Percentiles rank a stretch among this genome's conserved stretches.
phyloP scores from a whole-genome alignment of 2,113 vertebrate species.

The Dunckerocampus dactyliophorus region DNA sequence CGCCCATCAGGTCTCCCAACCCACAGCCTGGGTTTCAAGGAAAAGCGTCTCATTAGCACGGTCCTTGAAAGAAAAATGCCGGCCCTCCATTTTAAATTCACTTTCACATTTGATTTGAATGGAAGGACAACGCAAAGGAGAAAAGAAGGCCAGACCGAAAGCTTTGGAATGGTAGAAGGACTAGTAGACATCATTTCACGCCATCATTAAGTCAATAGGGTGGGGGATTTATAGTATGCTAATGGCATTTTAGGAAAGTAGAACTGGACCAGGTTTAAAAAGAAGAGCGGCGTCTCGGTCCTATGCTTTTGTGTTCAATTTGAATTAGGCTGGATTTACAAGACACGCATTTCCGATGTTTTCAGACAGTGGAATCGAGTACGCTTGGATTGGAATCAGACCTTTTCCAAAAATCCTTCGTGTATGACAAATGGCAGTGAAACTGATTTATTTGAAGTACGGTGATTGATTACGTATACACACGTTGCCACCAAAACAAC shows the following conservation, averaged over 20 bases:
- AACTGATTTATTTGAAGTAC: too few species aligned
- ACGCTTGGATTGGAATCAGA: too few species aligned
- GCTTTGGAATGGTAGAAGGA: constrained; percentile 51
- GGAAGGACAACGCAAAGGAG: constrained; percentile 58
- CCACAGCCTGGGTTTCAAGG: constrained; percentile 70
- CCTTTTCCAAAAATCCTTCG: too few species aligned
- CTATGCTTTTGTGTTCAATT: neutral
- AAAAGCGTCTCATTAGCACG: constrained; percentile 76
- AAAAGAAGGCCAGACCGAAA: constrained; percentile 42
- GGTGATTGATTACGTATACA: too few species aligned
- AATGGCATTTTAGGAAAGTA: constrained; percentile 61
- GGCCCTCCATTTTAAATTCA: constrained; percentile 73
- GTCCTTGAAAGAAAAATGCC: constrained; percentile 68
- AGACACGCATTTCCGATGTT: too few species aligned
- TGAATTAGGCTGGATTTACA: neutral
- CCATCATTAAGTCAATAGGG: constrained; percentile 68
- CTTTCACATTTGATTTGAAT: constrained; percentile 78
- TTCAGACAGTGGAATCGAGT: too few species aligned
- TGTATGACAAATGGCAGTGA: too few species aligned
- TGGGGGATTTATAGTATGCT: constrained; percentile 54
- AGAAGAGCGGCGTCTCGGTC: constrained; percentile 20
- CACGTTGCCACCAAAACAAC: too few species aligned
- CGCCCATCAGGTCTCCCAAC: constrained; percentile 54
- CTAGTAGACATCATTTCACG: constrained; percentile 67
- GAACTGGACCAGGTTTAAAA: constrained; percentile 51